Conservation (phyloP, 2,888 invertebrate species). For the Linyphia triangularis region DNA sequence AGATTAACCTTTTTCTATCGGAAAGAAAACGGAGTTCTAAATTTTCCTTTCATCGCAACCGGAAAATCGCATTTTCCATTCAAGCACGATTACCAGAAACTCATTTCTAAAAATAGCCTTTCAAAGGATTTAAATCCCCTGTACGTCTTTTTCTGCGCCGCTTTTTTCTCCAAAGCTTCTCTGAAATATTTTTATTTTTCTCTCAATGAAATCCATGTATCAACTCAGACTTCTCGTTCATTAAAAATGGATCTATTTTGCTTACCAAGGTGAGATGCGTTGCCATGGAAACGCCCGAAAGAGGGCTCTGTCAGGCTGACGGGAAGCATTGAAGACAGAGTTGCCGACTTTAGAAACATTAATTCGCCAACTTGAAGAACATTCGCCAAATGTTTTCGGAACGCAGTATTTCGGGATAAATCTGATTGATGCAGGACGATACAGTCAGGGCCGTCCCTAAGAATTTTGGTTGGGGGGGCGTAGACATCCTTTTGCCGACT, state of each 20-base stretch:
- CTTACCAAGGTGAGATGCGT: slow-evolving; percentile 46
- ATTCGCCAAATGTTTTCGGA: not conserved
- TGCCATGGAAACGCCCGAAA: slow-evolving; percentile 36
- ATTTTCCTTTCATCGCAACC: not conserved
- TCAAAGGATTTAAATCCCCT: slow-evolving; percentile 10
- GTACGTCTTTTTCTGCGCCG: not conserved
- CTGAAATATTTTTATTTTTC: not conserved
- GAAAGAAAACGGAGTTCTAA: no score
- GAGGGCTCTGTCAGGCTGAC: slow-evolving; percentile 48
- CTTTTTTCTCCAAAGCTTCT: not conserved
- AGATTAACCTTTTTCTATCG: no score
- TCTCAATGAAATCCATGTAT: slow-evolving; percentile 17
- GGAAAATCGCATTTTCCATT: not conserved
- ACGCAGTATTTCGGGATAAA: no score
- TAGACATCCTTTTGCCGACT: no score
- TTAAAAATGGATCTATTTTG: slow-evolving; percentile 56
- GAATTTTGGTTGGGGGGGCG: no score
- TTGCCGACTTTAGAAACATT: not conserved
- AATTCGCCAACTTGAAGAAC: not conserved
- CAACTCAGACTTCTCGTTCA: slow-evolving; percentile 17
- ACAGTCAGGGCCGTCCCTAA: no score
- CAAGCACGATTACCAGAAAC: not conserved
- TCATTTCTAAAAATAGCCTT: slow-evolving; percentile 19
- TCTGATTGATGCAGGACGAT: no score
- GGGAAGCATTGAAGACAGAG: slow-evolving; percentile 14